These are phyloP conservation scores for Thalpophila matura DNA, from an alignment of 2,888 invertebrate species.

Conservation along the genomic window DNA sequence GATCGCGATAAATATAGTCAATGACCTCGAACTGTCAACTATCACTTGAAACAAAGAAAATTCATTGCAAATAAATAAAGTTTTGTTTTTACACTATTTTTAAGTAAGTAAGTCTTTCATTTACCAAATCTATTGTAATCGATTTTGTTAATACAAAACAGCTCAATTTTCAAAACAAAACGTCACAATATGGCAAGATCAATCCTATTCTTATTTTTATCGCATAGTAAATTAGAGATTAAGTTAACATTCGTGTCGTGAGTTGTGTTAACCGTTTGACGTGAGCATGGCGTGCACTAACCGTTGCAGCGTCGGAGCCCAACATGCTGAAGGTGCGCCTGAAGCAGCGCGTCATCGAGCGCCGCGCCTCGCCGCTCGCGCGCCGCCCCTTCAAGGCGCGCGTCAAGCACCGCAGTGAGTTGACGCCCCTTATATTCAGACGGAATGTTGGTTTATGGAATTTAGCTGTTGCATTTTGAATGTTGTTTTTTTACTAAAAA, in stretches of 20 bases:
- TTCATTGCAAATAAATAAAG: too few relatives aligned
- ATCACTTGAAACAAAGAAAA: too few relatives aligned
- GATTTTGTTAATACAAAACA: too few relatives aligned
- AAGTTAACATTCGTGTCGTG: constrained; percentile 26
- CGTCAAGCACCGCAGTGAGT: constrained; percentile 92
- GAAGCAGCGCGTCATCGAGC: constrained; percentile 98
- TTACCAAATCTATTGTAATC: too few relatives aligned
- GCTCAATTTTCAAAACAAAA: too few relatives aligned
- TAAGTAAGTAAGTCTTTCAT: too few relatives aligned
- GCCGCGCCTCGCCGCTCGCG: constrained; percentile 97
- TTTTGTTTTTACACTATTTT: too few relatives aligned
- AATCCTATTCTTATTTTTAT: too few relatives aligned
- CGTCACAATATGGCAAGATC: too few relatives aligned
- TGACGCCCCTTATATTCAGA: not conserved
- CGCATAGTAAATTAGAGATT: too few relatives aligned
- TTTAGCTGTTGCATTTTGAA: constrained; percentile 26
- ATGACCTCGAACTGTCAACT: too few relatives aligned
- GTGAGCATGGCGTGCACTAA: constrained; percentile 82
- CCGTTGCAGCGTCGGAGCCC: constrained; percentile 96
- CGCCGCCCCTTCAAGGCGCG: constrained; percentile 94
- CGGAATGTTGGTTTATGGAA: constrained; percentile 13
- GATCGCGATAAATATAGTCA: too few relatives aligned
- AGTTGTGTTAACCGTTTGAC: constrained; percentile 32
- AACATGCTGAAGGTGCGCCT: constrained; percentile 98
- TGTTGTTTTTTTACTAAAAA: constrained; percentile 5